Percentiles rank a stretch among this genome's conserved stretches.
phyloP scores from a whole-genome alignment of 2,113 vertebrate species.

The Neodontobutis hainanensis region DNA sequence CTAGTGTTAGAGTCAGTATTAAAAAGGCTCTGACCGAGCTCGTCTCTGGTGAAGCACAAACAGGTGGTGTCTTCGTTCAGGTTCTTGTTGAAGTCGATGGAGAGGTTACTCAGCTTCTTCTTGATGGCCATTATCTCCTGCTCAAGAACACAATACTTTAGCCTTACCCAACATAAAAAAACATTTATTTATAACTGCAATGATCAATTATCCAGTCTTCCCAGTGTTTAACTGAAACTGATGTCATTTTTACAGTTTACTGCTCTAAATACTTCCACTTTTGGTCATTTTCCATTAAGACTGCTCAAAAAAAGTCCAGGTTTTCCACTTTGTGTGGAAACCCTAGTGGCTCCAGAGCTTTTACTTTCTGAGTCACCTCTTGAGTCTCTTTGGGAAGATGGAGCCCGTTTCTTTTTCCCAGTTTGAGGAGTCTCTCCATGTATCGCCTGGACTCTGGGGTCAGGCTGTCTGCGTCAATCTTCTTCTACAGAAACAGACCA shows the following conservation, averaged over 20 bases:
- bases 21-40: conserved; percentile 83
- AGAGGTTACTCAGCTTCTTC: conserved; percentile 90
- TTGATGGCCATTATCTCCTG: conserved; percentile 96
- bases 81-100: conserved; percentile 98
- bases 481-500: conserved; percentile 75
- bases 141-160: not conserved
- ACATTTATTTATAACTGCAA: too few relatives aligned
- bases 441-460: conserved; percentile 84
- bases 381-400: conserved; percentile 88
- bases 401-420: conserved; percentile 90
- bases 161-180: not conserved
- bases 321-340: too few relatives aligned
- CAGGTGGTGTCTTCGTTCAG: conserved; percentile 93
- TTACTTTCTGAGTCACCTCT: conserved; percentile 67
- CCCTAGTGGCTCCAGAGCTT: too few relatives aligned
- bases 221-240: too few relatives aligned
- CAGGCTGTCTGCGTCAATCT: conserved; percentile 72
- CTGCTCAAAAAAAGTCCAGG: too few relatives aligned
- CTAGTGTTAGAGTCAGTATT: too few relatives aligned
- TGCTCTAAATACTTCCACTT: too few relatives aligned
- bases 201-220: too few relatives aligned
- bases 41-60: conserved; percentile 84
- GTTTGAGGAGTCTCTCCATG: conserved; percentile 89
- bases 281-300: too few relatives aligned
- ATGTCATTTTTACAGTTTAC: too few relatives aligned